Evolutionary conservation across 1,140 invertebrate genomes (phyloP).

Genomic region (Trissolcus basalis): DNA sequence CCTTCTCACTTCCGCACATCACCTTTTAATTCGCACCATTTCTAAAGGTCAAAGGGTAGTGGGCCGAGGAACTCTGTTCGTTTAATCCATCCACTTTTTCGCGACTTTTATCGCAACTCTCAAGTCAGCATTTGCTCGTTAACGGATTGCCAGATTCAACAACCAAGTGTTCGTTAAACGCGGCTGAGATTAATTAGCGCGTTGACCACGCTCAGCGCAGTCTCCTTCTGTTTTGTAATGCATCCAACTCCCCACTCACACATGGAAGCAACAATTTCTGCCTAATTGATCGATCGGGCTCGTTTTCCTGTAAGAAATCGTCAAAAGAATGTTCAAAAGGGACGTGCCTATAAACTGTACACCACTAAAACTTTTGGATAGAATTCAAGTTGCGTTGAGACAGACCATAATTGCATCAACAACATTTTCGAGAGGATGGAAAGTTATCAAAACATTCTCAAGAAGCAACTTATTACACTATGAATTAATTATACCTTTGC

Average conservation of each 20-base stretch:
- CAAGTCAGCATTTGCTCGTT: background rate
- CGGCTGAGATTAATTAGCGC: constrained; percentile 50
- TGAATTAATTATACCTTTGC: too few species aligned
- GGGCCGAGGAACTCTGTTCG: too few species aligned
- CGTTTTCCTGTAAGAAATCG: background rate
- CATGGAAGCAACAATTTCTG: background rate
- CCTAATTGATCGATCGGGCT: constrained; percentile 36
- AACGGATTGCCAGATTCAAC: background rate
- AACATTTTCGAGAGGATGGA: too few species aligned
- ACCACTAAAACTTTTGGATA: constrained; percentile 9
- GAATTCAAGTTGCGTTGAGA: constrained; percentile 4
- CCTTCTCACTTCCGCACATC: constrained; percentile 17
- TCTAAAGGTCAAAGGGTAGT: constrained; percentile 12
- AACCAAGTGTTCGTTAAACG: constrained; percentile 9
- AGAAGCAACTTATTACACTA: too few species aligned
- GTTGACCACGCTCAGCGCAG: constrained; percentile 38
- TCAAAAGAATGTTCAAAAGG: background rate
- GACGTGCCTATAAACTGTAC: constrained; percentile 1
- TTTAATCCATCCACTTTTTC: too few species aligned
- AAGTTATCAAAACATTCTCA: too few species aligned
- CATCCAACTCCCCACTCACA: constrained; percentile 21
- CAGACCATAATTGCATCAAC: background rate
- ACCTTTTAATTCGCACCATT: constrained; percentile 14
- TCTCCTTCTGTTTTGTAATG: constrained; percentile 7
- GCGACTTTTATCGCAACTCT: too few species aligned